Conservation (phyloP, 2,888 invertebrate genomes). For the Hylaea fasciaria region DNA sequence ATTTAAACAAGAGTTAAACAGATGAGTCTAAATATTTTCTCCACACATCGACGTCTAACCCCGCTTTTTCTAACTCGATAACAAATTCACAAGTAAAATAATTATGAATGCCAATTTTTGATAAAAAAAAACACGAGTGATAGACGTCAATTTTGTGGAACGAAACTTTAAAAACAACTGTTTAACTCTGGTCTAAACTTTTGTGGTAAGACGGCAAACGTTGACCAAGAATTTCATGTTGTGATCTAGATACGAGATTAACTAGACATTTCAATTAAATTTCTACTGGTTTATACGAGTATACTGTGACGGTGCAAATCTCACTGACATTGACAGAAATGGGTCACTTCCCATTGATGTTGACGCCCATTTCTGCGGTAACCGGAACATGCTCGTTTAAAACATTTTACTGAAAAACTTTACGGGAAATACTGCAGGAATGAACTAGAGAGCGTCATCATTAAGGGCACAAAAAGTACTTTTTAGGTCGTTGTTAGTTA, state of each 20-base stretch:
- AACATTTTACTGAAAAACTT: background rate
- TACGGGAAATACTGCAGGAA: background rate
- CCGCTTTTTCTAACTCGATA: too few species aligned
- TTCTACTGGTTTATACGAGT: conserved; percentile 1
- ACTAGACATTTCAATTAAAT: conserved; percentile 2
- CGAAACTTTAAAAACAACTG: too few species aligned
- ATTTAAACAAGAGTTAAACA: too few species aligned
- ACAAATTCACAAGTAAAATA: too few species aligned
- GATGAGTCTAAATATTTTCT: too few species aligned
- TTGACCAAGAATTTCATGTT: background rate
- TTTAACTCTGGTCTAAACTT: too few species aligned
- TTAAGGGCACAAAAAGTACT: background rate
- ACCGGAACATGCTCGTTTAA: background rate
- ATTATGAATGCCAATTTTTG: too few species aligned
- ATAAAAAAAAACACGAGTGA: too few species aligned
- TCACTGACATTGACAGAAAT: conserved; percentile 55
- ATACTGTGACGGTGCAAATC: conserved; percentile 45
- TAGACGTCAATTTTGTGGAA: too few species aligned
- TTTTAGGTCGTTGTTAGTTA: background rate
- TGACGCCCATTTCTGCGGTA: conserved; percentile 28
- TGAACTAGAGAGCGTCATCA: background rate
- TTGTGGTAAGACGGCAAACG: too few species aligned
- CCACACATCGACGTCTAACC: too few species aligned
- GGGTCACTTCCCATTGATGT: conserved; percentile 55
- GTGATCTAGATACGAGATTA: background rate